Evolutionary conservation across 1,140 invertebrate species (phyloP), one percentile per base, ranked within the genome.

Genomic region (Hycleus cichorii): DNA sequence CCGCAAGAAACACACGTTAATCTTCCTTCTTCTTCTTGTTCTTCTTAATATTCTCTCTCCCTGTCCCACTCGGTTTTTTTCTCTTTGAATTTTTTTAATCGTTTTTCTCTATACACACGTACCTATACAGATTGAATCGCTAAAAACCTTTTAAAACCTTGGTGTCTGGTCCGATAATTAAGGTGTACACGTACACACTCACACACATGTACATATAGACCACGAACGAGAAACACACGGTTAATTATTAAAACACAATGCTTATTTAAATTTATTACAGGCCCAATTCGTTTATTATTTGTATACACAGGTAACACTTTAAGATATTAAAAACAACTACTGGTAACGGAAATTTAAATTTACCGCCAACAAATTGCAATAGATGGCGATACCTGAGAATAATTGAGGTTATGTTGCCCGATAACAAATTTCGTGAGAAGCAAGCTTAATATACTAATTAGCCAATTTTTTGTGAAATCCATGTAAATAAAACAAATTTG

Each of bases 221-320:
- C 4, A 32, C 32, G 7, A 4, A 7, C 4, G 49, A 59, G 57
- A 32, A 53, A 50, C 49, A 49, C 57, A 49, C 47, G 47, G 45
- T 49, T 59, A 59, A 59, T 59, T 59, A 59, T 59, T 59, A 59
- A 32, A 32, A 59, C 49, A 53, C 46, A 46, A 59, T 53, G 50
- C 44, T 53, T 59, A 59, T 59, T 59, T 59, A 59, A 59, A 59
- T 59, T 59, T 59, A 59, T 59, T 59, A 59, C 49, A 24, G 32
- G 2, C 32, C 4, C 43, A 4, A 45, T 45, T 12, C 24, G 24
- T 6, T 6, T 45, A 6, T 45, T 45, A 45, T 11, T 6, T 5
- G 24, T 45, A 24, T 12, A 45, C 43, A 24, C 24, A 24, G 11
- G 24, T 45, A 45, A 12, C 11, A 45, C 24, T 12, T 45, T 11